Base-by-base conservation (phyloP, 1,140 invertebrate genomes). In the Papilio polyxenes region DNA sequence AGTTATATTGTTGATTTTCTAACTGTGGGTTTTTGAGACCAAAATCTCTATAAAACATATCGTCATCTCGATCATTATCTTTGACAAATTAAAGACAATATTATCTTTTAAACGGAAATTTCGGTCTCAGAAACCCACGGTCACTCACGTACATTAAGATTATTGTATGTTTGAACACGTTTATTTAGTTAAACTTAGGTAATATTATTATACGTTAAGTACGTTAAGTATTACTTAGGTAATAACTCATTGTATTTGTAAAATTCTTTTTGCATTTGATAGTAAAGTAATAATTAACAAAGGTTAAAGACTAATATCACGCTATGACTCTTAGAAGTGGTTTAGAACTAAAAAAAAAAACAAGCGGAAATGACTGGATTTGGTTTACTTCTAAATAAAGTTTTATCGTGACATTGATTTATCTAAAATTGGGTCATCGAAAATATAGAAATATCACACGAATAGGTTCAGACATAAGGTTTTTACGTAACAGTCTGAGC, bases 401-500 rank as follows among this genome's bases (percentile, higher is more conserved):
- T 69, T 23, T 37, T 69, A 15, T 69, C 65, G 15, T 13, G 65
- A 72, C 37, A 72, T 72, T 37, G 31, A 6, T 37, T 3, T 17
- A 37, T 72, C 31, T 72, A 37, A 17, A 72, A 72, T 17, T 72
- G 65, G 65, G 65, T 72, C 65, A 72, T 40, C 65, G 65, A 13
- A 72, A 31, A 31, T 72, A 72, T 37, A 62, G n/a, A 13, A n/a
- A 17, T 37, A 72, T 69, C 62, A 72, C 65, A 37, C 31, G 37
- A 72, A 72, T 37, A 72, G 65, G 13, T 10, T 72, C 31, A 69
- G 10, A 72, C 65, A 72, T 40, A 72, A 72, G 23, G 31, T 31
- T 72, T 72, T 72, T 72, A 72, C 31, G 65, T 72, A 72, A 37
- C 31, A 37, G 10, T 72, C 31, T 72, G 23, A 10, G 37, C 65